A percentile compares a stretch with the other conserved stretches of the same genome.
These are phyloP conservation scores for Mayetiola destructor DNA, from an alignment of 2,888 invertebrate species.

Conservation along the genomic window DNA sequence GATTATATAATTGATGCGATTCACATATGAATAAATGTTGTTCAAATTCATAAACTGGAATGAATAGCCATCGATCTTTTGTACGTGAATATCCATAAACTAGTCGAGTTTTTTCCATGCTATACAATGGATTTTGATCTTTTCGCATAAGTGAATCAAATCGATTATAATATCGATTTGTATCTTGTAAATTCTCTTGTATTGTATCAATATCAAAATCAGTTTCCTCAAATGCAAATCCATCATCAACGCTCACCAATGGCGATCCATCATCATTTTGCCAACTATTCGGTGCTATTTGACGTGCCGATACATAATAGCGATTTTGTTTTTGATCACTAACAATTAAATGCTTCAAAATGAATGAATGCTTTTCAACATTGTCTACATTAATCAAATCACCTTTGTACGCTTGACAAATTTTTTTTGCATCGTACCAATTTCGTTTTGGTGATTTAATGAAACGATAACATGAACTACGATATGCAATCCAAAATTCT, in stretches of 20 bases:
- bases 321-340: constrained; percentile 73
- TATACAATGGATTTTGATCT: constrained; percentile 5
- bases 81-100: constrained; percentile 61
- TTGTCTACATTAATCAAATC: constrained; percentile 67
- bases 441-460: constrained; percentile 71
- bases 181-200: constrained; percentile 14
- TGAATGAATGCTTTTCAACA: constrained; percentile 75
- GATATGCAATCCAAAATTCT: constrained; percentile 69
- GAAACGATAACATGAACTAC: constrained; percentile 76
- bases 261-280: constrained; percentile 74
- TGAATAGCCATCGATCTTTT: constrained; percentile 70
- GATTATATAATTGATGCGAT: constrained; percentile 30
- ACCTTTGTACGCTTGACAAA: constrained; percentile 70
- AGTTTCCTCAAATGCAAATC: constrained; percentile 55
- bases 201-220: constrained; percentile 26
- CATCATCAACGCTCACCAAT: constrained; percentile 62
- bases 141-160: constrained; percentile 5
- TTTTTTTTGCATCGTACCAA: constrained; percentile 64
- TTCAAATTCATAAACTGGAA: constrained; percentile 63
- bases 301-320: constrained; percentile 75
- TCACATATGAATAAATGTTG: constrained; percentile 76
- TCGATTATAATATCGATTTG: constrained; percentile 13
- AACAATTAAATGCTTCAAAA: constrained; percentile 63
- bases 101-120: constrained; percentile 51
- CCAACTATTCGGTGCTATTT: constrained; percentile 62